A percentile compares a stretch with the other conserved stretches of the same genome.
Conservation (phyloP, 2,888 invertebrate genomes). For the Slavum lentiscoides region DNA sequence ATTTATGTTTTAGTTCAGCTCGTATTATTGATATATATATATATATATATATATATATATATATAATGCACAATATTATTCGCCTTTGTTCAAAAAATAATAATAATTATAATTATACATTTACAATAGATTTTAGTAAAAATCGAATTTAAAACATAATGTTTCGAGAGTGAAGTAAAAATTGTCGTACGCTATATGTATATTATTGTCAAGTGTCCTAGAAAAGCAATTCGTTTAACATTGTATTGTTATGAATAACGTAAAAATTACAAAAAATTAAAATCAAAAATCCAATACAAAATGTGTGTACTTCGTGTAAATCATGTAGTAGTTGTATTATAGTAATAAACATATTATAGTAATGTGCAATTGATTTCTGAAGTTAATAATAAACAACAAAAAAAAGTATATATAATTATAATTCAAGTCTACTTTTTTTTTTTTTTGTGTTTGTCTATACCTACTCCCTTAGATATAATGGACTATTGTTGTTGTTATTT, state of each 20-base stretch:
- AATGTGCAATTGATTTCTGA: constrained; percentile 37
- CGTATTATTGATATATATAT: neutral
- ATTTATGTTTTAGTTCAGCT: constrained; percentile 41
- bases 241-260: constrained; percentile 22
- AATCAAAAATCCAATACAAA: constrained; percentile 1
- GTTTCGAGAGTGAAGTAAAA: constrained; percentile 27
- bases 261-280: neutral
- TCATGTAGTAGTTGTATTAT: constrained; percentile 15
- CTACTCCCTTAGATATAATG: too few species aligned
- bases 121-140: constrained; percentile 39
- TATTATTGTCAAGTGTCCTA: constrained; percentile 26
- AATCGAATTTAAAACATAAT: constrained; percentile 44
- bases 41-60: constrained; percentile 5
- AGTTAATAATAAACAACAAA: constrained; percentile 4
- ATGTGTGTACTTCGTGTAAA: constrained; percentile 43
- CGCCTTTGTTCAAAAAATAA: constrained; percentile 39
- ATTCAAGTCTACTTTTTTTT: too few species aligned
- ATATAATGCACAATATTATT: constrained; percentile 49
- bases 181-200: neutral
- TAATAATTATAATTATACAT: neutral
- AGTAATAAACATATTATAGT: constrained; percentile 2
- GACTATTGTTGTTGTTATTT: too few species aligned
- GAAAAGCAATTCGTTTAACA: constrained; percentile 2
- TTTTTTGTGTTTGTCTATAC: too few species aligned
- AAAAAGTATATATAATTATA: neutral